phyloP scores from a whole-genome alignment of 2,888 invertebrate species.

The Amitus sp. region DNA sequence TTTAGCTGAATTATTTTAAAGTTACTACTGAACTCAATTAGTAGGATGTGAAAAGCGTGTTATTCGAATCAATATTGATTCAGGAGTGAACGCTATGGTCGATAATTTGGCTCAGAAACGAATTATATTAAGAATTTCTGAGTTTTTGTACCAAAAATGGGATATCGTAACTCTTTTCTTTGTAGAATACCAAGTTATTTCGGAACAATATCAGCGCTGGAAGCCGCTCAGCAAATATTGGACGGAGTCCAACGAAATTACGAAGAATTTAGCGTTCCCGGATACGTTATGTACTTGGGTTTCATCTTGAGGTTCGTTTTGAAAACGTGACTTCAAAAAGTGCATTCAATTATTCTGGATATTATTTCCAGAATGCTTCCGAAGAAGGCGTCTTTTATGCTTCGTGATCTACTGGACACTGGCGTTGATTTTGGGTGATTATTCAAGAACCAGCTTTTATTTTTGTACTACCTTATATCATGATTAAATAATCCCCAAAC shows the following conservation, averaged over 20 bases:
- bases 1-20: no score
- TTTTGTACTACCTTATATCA: neutral
- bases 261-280: constrained; percentile 73
- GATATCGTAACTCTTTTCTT: neutral
- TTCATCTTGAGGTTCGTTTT: constrained; percentile 67
- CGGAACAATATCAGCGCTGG: constrained; percentile 71
- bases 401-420: constrained; percentile 73
- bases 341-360: constrained; percentile 3
- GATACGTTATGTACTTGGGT: constrained; percentile 70
- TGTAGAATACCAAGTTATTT: constrained; percentile 74
- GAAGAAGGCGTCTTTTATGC: constrained; percentile 70
- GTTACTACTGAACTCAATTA: no score
- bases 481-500: no score
- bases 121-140: no score
- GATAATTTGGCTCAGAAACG: no score
- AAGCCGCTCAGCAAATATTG: constrained; percentile 71
- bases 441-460: neutral
- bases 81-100: no score
- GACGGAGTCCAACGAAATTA: constrained; percentile 73
- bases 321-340: constrained; percentile 1
- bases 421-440: constrained; percentile 73
- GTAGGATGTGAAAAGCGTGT: no score
- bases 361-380: constrained; percentile 68
- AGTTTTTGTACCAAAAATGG: no score
- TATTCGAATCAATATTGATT: no score